A percentile compares a stretch with the other conserved stretches of the same genome.
phyloP scores from a whole-genome alignment of 2,888 invertebrate species.

The Timema podura region DNA sequence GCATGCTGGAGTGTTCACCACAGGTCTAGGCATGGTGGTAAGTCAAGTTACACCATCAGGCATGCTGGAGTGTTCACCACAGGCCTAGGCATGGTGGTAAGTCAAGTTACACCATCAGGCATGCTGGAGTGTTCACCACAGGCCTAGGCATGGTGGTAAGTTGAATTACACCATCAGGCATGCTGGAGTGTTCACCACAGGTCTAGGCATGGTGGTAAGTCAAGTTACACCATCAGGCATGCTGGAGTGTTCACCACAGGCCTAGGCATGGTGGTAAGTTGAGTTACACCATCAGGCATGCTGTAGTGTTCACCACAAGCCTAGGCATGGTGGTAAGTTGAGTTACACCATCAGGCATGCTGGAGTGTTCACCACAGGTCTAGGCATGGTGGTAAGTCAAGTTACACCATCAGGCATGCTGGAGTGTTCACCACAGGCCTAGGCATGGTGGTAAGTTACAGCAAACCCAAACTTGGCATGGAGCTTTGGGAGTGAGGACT shows the following conservation, averaged over 20 bases:
- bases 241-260: constrained; percentile 87
- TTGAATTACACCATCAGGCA: constrained; percentile 61
- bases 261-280: constrained; percentile 76
- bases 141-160: constrained; percentile 84
- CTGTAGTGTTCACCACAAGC: constrained; percentile 86
- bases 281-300: constrained; percentile 62
- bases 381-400: constrained; percentile 76
- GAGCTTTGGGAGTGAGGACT: too few species aligned
- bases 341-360: constrained; percentile 66
- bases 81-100: constrained; percentile 82
- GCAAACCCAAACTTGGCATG: too few species aligned
- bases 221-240: constrained; percentile 61
- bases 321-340: constrained; percentile 76
- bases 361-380: constrained; percentile 83
- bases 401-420: constrained; percentile 66
- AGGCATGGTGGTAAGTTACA: constrained; percentile 72
- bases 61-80: constrained; percentile 88
- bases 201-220: constrained; percentile 81
- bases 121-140: constrained; percentile 84
- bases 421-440: constrained; percentile 87
- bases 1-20: constrained; percentile 84
- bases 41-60: constrained; percentile 54
- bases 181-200: constrained; percentile 83
- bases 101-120: constrained; percentile 58
- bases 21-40: constrained; percentile 86